Evolutionary conservation across 2,113 vertebrate genomes (phyloP).

Genomic region (Lepisosteus oculatus): DNA sequence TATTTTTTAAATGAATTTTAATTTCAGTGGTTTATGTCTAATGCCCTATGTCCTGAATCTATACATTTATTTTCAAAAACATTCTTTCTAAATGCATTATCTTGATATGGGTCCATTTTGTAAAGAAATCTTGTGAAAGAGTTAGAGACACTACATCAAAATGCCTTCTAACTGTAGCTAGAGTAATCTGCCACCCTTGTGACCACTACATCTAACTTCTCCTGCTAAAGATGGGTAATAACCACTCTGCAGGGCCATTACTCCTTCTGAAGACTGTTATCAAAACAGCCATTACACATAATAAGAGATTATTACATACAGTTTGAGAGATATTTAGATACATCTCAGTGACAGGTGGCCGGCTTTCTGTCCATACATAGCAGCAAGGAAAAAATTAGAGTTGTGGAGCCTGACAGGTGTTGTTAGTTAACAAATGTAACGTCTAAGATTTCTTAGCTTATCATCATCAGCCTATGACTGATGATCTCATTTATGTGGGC

Average conservation of each 20-base stretch:
- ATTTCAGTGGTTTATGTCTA: too few species aligned
- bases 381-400: slow-evolving; percentile 54
- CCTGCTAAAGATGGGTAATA: slow-evolving; percentile 68
- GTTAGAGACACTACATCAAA: slow-evolving; percentile 25
- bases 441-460: not conserved
- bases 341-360: slow-evolving; percentile 71
- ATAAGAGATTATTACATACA: slow-evolving; percentile 82
- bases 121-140: slow-evolving; percentile 14
- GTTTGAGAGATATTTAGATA: slow-evolving; percentile 78
- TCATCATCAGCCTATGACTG: not conserved
- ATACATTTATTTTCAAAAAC: slow-evolving; percentile 15
- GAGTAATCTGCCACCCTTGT: slow-evolving; percentile 23
- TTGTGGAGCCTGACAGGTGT: slow-evolving; percentile 50
- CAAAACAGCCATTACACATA: slow-evolving; percentile 83
- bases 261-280: slow-evolving; percentile 82
- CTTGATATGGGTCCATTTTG: not conserved
- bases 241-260: slow-evolving; percentile 72
- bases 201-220: slow-evolving; percentile 29
- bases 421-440: slow-evolving; percentile 42
- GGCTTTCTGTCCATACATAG: slow-evolving; percentile 63
- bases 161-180: slow-evolving; percentile 10
- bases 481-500: not conserved
- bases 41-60: not conserved
- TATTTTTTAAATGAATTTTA: too few species aligned
- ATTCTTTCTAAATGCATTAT: slow-evolving; percentile 13